phyloP scores from a whole-genome alignment of 2,888 invertebrate genomes.

The Tachina lurida region DNA sequence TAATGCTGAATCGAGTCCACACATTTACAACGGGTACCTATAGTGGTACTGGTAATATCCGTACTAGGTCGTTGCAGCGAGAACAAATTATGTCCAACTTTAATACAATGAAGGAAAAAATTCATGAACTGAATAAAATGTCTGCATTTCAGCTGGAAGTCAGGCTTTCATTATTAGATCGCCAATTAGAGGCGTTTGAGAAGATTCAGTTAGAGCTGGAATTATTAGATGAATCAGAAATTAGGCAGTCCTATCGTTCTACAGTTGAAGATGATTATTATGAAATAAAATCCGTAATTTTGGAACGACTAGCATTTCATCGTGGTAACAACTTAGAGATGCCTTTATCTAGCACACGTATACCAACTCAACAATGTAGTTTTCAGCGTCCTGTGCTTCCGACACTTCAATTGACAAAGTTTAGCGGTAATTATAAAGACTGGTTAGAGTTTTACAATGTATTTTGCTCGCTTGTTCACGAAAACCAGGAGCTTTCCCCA shows the following conservation, averaged over 20 bases:
- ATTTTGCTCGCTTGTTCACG: constrained; percentile 46
- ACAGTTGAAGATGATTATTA: constrained; percentile 18
- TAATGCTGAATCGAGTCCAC: no score
- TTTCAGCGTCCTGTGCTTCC: no score
- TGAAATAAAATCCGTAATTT: neutral
- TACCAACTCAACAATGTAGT: no score
- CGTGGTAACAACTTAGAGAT: neutral
- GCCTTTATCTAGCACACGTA: neutral
- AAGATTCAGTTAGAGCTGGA: constrained; percentile 13
- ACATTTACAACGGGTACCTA: neutral
- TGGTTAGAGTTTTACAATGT: neutral
- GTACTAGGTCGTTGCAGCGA: constrained; percentile 9
- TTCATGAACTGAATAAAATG: no score
- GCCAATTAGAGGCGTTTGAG: constrained; percentile 25
- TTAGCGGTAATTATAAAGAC: neutral
- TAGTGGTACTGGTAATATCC: constrained; percentile 12
- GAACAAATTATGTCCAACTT: constrained; percentile 21
- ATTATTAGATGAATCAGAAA: constrained; percentile 5
- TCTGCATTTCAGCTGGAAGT: constrained; percentile 4
- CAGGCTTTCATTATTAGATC: neutral
- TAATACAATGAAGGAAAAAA: neutral
- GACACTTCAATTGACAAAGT: no score
- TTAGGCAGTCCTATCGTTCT: neutral
- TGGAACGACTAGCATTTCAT: neutral
- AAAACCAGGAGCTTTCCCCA: constrained; percentile 46